Evolutionary conservation across 2,113 vertebrate species (phyloP), one percentile per base, ranked within the genome.

Genomic region (Melanotaenia duboulayi): DNA sequence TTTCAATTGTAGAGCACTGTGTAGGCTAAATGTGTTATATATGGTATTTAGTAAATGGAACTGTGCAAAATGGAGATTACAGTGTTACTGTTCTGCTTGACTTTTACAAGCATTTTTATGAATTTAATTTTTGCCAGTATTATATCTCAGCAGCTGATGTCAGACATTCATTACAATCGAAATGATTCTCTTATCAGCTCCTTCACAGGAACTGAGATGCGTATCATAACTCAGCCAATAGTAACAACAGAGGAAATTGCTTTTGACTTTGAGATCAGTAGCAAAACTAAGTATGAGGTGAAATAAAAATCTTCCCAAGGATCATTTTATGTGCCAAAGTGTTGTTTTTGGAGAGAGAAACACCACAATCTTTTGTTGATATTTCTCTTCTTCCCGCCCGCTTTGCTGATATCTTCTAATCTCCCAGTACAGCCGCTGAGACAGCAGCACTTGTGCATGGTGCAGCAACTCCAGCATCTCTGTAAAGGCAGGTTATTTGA

Each of bases 401-500:
- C 42, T 54, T 50, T 4, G 11, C 54, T 32, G 78, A 74, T 80
- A 78, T 82, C 85, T 81, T 90, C 82, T 82, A 48, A 86, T 89
- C 76, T 91, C 52, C 22, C 42, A 0, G 59, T 70, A 74, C 84
- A 82, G 73, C 74, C 40, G 67, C 83, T 82, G 89, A 85, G 79
- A 73, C 81, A 70, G 84, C 85, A 73, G 66, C 78, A 69, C 75
- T 84, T 71, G 71, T 77, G 76, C 74, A 35, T 58, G 78, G 64
- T 72, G 80, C 74, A 78, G 85, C 83, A 73, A 67, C 87, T 85
- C 73, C 78, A 62, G 76, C 74, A 48, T 78, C 79, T 83, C 65
- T 77, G 69, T 78, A 81, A 86, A 87, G 78, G 65, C 84, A 58
- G 76, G 50, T 71, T 64, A 82, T 91, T 89, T 92, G 84, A 90